A percentile compares a stretch with the other conserved stretches of the same genome.
These are phyloP conservation scores for Arenaria interpres DNA, from an alignment of 2,113 vertebrate genomes.

Conservation along the genomic window DNA sequence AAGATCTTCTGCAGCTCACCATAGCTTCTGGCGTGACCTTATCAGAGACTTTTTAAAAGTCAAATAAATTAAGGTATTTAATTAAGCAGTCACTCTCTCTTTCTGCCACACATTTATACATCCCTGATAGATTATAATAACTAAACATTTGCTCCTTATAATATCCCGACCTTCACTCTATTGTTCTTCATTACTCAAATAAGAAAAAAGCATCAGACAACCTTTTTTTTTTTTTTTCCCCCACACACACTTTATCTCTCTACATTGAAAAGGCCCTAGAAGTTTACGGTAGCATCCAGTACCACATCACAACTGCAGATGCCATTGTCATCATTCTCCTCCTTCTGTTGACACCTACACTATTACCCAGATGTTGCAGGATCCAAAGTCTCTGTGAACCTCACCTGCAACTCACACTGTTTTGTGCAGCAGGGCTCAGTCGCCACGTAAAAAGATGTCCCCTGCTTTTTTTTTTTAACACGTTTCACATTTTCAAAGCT, in stretches of 20 bases:
- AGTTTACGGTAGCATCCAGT: background rate
- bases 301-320: background rate
- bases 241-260: background rate
- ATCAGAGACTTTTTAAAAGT: background rate
- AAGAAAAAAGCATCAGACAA: background rate
- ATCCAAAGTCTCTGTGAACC: background rate
- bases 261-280: background rate
- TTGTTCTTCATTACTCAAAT: background rate
- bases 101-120: background rate
- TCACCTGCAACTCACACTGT: background rate
- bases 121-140: background rate
- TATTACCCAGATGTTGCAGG: background rate
- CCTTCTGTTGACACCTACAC: background rate
- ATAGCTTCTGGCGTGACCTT: background rate
- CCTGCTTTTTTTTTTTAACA: background rate
- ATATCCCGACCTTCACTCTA: background rate
- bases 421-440: background rate
- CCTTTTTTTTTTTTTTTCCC: too few species aligned
- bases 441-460: background rate
- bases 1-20: background rate
- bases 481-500: background rate
- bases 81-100: background rate
- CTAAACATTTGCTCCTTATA: background rate
- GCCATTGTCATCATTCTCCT: background rate
- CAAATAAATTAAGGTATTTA: slow-evolving; percentile 11